phyloP scores from a whole-genome alignment of 2,888 invertebrate species.

The Ecliptopera silaceata region DNA sequence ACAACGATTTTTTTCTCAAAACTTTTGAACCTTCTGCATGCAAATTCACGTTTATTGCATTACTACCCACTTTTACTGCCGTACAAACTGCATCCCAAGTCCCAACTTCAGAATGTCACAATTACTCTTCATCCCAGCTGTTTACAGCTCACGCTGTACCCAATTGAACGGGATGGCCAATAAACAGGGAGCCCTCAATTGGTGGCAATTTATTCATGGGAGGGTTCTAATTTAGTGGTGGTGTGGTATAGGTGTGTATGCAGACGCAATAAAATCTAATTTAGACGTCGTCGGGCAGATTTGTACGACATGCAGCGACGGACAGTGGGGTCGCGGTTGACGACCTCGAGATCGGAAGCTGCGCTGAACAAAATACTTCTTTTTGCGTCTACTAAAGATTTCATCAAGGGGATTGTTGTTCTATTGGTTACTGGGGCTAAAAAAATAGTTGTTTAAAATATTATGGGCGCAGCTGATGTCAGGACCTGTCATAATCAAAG shows the following conservation, averaged over 20 bases:
- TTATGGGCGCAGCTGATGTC: too few species aligned
- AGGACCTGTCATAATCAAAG: too few species aligned
- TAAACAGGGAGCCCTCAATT: slow-evolving; percentile 46
- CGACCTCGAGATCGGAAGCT: slow-evolving; percentile 56
- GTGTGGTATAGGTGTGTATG: slow-evolving; percentile 52
- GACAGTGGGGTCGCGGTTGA: slow-evolving; percentile 73
- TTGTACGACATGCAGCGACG: slow-evolving; percentile 60
- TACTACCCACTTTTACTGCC: neutral
- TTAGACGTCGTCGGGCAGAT: slow-evolving; percentile 74
- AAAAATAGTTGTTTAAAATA: too few species aligned
- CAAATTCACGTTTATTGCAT: neutral
- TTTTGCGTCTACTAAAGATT: neutral
- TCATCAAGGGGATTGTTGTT: too few species aligned
- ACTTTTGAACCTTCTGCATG: too few species aligned
- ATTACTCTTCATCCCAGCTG: slow-evolving; percentile 63
- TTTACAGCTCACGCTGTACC: slow-evolving; percentile 63
- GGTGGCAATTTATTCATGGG: slow-evolving; percentile 27
- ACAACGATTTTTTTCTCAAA: too few species aligned
- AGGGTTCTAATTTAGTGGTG: slow-evolving; percentile 52
- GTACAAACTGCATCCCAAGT: slow-evolving; percentile 46
- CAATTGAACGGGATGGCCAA: slow-evolving; percentile 66
- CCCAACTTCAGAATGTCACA: slow-evolving; percentile 61
- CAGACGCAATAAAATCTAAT: slow-evolving; percentile 83
- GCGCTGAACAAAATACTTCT: slow-evolving; percentile 4
- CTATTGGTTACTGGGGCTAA: too few species aligned